phyloP scores from a whole-genome alignment of 2,797 vertebrate genomes.

The Spatula clypeata region DNA sequence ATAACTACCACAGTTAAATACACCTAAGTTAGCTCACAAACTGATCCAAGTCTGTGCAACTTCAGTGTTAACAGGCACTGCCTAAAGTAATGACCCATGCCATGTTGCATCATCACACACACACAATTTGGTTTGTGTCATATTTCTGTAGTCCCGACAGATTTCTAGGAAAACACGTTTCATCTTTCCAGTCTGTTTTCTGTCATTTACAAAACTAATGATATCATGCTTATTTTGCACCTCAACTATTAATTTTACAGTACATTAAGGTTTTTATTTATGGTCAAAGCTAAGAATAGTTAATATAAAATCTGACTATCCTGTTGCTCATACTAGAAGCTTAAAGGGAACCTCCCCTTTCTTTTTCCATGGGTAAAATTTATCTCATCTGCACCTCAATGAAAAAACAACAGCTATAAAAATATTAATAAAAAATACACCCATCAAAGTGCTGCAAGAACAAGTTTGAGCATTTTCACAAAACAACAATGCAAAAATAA shows the following conservation, averaged over 20 bases:
- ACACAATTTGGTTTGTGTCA: background rate
- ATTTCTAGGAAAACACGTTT: background rate
- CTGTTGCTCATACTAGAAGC: background rate
- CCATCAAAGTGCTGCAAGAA: background rate
- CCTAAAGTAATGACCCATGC: background rate
- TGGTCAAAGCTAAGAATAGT: background rate
- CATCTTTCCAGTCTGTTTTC: background rate
- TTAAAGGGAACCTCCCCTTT: background rate
- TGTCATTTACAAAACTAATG: slow-evolving; percentile 56
- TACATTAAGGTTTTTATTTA: background rate
- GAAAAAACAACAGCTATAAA: background rate
- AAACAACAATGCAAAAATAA: background rate
- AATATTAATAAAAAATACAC: background rate
- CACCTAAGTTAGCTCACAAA: background rate
- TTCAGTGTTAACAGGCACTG: background rate
- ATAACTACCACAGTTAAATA: background rate
- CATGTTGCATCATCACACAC: background rate
- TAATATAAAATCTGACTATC: background rate
- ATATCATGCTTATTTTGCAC: slow-evolving; percentile 53
- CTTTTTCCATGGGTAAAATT: background rate
- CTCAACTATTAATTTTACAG: slow-evolving; percentile 38
- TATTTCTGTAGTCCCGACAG: background rate
- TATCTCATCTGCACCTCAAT: background rate
- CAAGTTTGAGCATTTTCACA: background rate
- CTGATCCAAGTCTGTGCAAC: background rate